These are phyloP conservation scores for Sebastes iracundus DNA, from an alignment of 2,797 vertebrate species.

Conservation along the genomic window DNA sequence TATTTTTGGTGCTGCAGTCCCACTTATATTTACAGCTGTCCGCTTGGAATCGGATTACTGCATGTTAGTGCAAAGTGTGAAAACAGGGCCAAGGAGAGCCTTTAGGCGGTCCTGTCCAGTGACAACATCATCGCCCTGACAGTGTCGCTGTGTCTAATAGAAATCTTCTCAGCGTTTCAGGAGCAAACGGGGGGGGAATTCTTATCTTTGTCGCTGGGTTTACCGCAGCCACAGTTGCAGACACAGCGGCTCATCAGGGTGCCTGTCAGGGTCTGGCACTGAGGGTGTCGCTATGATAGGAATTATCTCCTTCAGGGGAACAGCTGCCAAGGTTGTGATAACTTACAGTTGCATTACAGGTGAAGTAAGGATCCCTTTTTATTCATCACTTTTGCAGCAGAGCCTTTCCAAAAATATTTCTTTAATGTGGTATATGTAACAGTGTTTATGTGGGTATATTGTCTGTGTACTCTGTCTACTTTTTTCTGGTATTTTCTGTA, in stretches of 20 bases:
- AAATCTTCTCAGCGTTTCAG: slow-evolving; percentile 35
- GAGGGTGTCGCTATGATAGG: slow-evolving; percentile 47
- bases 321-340: slow-evolving; percentile 44
- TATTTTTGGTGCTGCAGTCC: slow-evolving; percentile 1
- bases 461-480: background rate
- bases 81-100: slow-evolving; percentile 29
- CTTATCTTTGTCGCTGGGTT: slow-evolving; percentile 20
- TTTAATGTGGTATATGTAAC: background rate
- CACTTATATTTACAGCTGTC: slow-evolving; percentile 12
- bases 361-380: slow-evolving; percentile 21
- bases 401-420: slow-evolving; percentile 17
- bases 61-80: slow-evolving; percentile 14
- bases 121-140: slow-evolving; percentile 29
- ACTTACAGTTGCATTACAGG: slow-evolving; percentile 38
- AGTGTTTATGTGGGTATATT: background rate
- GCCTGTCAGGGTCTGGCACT: slow-evolving; percentile 44
- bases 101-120: slow-evolving; percentile 16
- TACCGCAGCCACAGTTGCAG: slow-evolving; percentile 14
- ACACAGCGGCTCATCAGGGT: slow-evolving; percentile 40
- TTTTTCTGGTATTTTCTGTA: background rate
- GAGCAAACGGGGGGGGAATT: background rate
- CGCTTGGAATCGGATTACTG: slow-evolving; percentile 19
- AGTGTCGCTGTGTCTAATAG: slow-evolving; percentile 30
- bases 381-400: background rate
- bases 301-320: slow-evolving; percentile 39